A percentile compares a stretch with the other conserved stretches of the same genome.
phyloP scores from a whole-genome alignment of 2,888 invertebrate genomes.

The Synanthedon vespiformis region DNA sequence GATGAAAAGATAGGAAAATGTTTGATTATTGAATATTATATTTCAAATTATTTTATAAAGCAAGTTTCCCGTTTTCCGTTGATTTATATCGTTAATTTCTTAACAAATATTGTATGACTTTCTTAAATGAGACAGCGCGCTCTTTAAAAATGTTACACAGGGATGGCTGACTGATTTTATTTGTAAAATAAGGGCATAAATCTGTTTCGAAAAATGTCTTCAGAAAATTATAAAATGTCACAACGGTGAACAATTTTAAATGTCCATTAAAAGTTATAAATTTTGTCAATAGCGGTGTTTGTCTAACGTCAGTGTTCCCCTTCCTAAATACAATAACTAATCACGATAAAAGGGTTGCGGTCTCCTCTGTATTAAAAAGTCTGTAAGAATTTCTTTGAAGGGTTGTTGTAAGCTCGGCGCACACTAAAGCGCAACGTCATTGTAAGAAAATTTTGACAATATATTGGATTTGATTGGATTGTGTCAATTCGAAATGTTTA shows the following conservation, averaged over 20 bases:
- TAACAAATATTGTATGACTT: too few species aligned
- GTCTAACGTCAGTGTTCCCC: constrained; percentile 14
- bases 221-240: neutral
- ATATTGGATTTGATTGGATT: too few species aligned
- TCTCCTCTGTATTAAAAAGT: constrained; percentile 62
- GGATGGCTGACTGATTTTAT: too few species aligned
- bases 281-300: constrained; percentile 24
- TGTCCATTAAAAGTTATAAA: constrained; percentile 34
- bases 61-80: too few species aligned
- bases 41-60: too few species aligned
- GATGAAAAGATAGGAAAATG: too few species aligned
- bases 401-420: constrained; percentile 25
- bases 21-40: too few species aligned
- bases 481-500: too few species aligned
- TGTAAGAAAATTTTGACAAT: too few species aligned
- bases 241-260: constrained; percentile 33
- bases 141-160: neutral
- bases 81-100: too few species aligned
- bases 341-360: constrained; percentile 68
- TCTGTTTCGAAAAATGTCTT: neutral
- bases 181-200: neutral
- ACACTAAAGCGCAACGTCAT: neutral
- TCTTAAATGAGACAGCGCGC: too few species aligned
- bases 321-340: constrained; percentile 63
- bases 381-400: constrained; percentile 51